Evolutionary conservation across 1,140 invertebrate species (phyloP), one percentile per base, ranked within the genome.

Genomic region (Agrilus planipennis): DNA sequence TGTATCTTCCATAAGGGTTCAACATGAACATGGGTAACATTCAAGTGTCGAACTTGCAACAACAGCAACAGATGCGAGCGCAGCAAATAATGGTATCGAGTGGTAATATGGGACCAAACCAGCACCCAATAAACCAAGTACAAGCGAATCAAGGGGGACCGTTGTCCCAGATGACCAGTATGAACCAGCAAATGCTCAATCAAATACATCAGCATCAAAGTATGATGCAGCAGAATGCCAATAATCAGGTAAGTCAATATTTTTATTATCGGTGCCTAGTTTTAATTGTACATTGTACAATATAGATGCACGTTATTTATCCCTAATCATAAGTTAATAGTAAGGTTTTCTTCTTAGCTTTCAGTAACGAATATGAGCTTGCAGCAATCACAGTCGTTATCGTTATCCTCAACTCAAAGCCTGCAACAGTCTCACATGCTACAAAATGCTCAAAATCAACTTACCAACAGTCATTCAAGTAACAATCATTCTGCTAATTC

Each of bases 321-420:
- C n/a, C n/a, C n/a, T n/a, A n/a, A n/a, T n/a, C n/a, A 25, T 7
- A 25, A 25, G 23, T 6, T 25, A n/a, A 7, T n/a, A 29, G 15
- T 14, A 5, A 4, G 3, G 28, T 25, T 25, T 7, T 42, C 45
- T 45, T 58, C 51, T 44, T 45, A 58, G 56, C 66, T 72, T 50
- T 69, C 76, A 60, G 75, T 77, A 65, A 62, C 70, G 40, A 75
- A 70, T 50, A 71, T 79, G 43, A 74, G 77, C 54, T 75, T 79
- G 73, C 70, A 63, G 45, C 76, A 77, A 57, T 69, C 69, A 1
- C 76, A 78, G 49, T 74, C 71, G 46, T 67, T 77, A 53, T 72
- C 72, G 5, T 67, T 79, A 63, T 50, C 49, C 29, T 6, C 34
- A 36, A 36, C 3, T 36, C 34, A 36, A 36, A 22, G n/a, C 3